These are phyloP conservation scores for Macrocentrus cingulum DNA, from an alignment of 1,140 invertebrate genomes.

Conservation along the genomic window DNA sequence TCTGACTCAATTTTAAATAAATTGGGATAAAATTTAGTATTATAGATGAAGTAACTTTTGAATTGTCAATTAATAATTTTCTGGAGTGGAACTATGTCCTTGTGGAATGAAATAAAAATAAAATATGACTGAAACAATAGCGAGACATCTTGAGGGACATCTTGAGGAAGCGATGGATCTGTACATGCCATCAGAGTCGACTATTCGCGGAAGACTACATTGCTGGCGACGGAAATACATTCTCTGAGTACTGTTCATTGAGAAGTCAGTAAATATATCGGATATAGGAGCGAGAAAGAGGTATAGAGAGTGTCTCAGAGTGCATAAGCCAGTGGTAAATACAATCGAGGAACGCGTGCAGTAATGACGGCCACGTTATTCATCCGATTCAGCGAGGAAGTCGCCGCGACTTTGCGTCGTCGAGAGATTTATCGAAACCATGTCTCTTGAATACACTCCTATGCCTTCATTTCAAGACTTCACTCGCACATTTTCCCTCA, in stretches of 20 bases:
- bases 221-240: conserved; percentile 25
- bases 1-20: too few relatives aligned
- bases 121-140: conserved; percentile 1
- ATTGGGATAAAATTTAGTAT: not conserved
- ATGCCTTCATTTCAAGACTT: not conserved
- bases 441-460: conserved; percentile 11
- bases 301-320: conserved; percentile 3
- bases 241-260: conserved; percentile 20
- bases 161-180: conserved; percentile 25
- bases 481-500: not conserved
- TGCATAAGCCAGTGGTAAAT: conserved; percentile 9
- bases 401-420: too few relatives aligned
- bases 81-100: too few relatives aligned
- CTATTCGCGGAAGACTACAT: conserved; percentile 24
- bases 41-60: too few relatives aligned
- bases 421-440: conserved; percentile 20
- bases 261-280: conserved; percentile 25
- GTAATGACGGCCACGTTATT: conserved; percentile 27
- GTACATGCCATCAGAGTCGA: conserved; percentile 4
- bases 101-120: not conserved
- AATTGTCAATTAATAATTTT: not conserved
- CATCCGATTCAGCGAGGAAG: conserved; percentile 20
- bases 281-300: not conserved
- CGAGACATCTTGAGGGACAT: conserved; percentile 4
- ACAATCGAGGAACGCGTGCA: not conserved